A percentile compares a stretch with the other conserved stretches of the same genome.
Conservation (phyloP, 2,113 vertebrate genomes). For the zebrafish (Danio rerio) region GRCz12tu NC_133191.1:52558001-52558500, state of each 20-base stretch:
- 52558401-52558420: constrained; percentile 76
- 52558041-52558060: background rate
- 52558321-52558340: background rate
- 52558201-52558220: constrained; percentile 6
- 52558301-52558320: background rate
- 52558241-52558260: constrained; percentile 11
- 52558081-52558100: background rate
- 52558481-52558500: too few relatives aligned
- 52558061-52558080: background rate
- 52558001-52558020: background rate
- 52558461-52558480: too few relatives aligned
- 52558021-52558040: background rate
- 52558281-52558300: too few relatives aligned
- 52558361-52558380: background rate
- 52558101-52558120: background rate
- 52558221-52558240: background rate
- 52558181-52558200: background rate
- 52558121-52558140: background rate
- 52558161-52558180: background rate
- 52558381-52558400: too few relatives aligned
- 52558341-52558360: background rate
- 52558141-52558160: background rate
- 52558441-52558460: background rate
- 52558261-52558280: background rate
- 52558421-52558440: constrained; percentile 92